A percentile compares a stretch with the other conserved stretches of the same genome.
Evolutionary conservation across 2,797 vertebrate species (phyloP).

Genomic region (Labeo calbasu): DNA sequence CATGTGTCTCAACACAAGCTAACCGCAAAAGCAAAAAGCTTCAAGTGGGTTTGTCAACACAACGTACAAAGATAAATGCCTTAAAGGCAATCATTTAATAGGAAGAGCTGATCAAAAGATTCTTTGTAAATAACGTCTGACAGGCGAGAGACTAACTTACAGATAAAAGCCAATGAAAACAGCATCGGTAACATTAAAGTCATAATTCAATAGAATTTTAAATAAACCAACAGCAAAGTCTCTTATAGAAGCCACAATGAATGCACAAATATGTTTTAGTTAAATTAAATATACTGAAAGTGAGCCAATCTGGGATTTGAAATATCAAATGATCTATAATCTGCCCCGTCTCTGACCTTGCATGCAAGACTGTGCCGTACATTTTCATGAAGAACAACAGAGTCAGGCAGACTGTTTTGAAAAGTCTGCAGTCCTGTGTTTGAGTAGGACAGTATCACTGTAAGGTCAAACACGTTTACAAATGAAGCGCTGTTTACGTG

Average conservation of each 20-base stretch:
- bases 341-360: conserved; percentile 21
- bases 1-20: background rate
- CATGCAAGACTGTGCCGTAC: conserved; percentile 36
- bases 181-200: background rate
- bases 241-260: background rate
- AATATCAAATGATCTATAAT: conserved; percentile 12
- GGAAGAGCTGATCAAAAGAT: conserved; percentile 14
- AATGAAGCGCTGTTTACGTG: conserved; percentile 3
- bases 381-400: conserved; percentile 48
- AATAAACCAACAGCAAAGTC: background rate
- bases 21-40: background rate
- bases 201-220: background rate
- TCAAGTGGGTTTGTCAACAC: conserved; percentile 27
- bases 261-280: background rate
- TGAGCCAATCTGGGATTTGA: background rate
- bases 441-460: background rate
- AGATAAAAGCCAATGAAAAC: background rate
- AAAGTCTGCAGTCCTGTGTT: conserved; percentile 31
- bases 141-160: background rate
- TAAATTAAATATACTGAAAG: too few species aligned
- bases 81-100: background rate
- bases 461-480: conserved; percentile 20
- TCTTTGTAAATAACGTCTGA: background rate
- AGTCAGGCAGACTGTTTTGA: conserved; percentile 29
- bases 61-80: background rate